Percentiles rank a stretch among this genome's conserved stretches.
Evolutionary conservation across 2,888 invertebrate species (phyloP).

Genomic region (Synergus umbraculus): DNA sequence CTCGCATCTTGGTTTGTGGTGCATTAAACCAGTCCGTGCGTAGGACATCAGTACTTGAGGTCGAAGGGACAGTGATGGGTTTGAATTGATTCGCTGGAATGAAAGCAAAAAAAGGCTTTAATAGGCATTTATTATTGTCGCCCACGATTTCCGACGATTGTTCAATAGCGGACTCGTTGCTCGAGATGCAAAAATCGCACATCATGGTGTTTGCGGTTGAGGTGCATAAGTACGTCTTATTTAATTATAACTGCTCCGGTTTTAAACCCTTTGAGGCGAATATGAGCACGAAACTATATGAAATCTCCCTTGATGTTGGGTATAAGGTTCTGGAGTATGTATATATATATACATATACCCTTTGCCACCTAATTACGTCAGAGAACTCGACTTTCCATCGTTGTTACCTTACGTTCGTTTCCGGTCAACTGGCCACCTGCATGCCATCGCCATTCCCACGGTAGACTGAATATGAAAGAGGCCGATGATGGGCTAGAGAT

Average conservation of each 20-base stretch:
- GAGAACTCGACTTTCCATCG: constrained; percentile 15
- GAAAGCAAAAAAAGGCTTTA: constrained; percentile 34
- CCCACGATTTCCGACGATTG: constrained; percentile 34
- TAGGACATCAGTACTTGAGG: neutral
- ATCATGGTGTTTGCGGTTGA: neutral
- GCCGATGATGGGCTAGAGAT: neutral
- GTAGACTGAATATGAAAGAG: constrained; percentile 23
- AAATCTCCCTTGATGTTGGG: constrained; percentile 28
- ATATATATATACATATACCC: neutral
- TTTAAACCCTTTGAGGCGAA: constrained; percentile 22
- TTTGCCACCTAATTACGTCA: constrained; percentile 34
- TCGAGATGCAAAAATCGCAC: constrained; percentile 34
- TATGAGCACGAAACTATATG: constrained; percentile 28
- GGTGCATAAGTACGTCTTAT: constrained; percentile 3
- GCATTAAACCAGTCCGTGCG: neutral
- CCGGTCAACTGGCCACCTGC: constrained; percentile 15
- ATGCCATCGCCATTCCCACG: constrained; percentile 25
- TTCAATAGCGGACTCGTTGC: neutral
- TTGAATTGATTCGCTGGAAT: constrained; percentile 36
- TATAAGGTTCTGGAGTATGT: neutral
- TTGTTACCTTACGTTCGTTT: constrained; percentile 8
- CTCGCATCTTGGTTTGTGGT: neutral
- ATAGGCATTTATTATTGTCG: constrained; percentile 36
- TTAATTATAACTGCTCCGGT: constrained; percentile 9
- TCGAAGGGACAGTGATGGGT: constrained; percentile 10